Percentiles rank a stretch among this genome's conserved stretches.
Evolutionary conservation across 1,140 invertebrate genomes (phyloP).

Genomic region (Drosophila novamexicana): DNA sequence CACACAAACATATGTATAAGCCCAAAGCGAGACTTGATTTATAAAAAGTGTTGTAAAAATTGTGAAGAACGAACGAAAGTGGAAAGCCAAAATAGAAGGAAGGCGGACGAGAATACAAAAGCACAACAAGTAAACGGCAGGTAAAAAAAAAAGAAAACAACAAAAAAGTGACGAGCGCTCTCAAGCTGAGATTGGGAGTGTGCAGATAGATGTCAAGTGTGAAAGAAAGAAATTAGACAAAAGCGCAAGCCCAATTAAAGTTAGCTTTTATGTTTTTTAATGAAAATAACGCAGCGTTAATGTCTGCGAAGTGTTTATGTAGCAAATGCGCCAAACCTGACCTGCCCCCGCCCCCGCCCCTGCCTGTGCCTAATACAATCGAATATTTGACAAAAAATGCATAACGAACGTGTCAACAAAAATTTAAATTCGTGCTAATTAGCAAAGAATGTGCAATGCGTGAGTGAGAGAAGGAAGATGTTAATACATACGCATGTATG

Average conservation of each 20-base stretch:
- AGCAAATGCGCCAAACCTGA: neutral
- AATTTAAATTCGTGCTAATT: constrained; percentile 76
- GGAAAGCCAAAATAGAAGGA: constrained; percentile 46
- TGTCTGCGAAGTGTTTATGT: constrained; percentile 29
- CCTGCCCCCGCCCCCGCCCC: neutral
- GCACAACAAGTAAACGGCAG: constrained; percentile 65
- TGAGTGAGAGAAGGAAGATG: constrained; percentile 34
- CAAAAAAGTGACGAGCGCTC: constrained; percentile 33
- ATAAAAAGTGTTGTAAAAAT: constrained; percentile 43
- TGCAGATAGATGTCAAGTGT: constrained; percentile 50
- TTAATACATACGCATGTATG: constrained; percentile 45
- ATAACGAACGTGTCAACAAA: constrained; percentile 58
- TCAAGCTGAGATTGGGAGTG: constrained; percentile 32
- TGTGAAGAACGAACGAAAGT: constrained; percentile 40
- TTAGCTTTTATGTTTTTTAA: constrained; percentile 64
- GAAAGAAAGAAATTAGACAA: constrained; percentile 50
- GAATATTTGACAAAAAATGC: constrained; percentile 17
- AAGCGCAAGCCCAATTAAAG: constrained; percentile 57
- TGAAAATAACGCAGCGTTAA: constrained; percentile 50
- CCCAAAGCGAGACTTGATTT: constrained; percentile 19
- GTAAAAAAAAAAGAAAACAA: constrained; percentile 51
- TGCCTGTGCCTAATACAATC: neutral
- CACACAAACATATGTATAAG: neutral
- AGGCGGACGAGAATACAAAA: constrained; percentile 56
- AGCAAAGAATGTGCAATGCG: constrained; percentile 67